Evolutionary conservation across 2,888 invertebrate genomes (phyloP).

Genomic region (Lapara coniferarum): DNA sequence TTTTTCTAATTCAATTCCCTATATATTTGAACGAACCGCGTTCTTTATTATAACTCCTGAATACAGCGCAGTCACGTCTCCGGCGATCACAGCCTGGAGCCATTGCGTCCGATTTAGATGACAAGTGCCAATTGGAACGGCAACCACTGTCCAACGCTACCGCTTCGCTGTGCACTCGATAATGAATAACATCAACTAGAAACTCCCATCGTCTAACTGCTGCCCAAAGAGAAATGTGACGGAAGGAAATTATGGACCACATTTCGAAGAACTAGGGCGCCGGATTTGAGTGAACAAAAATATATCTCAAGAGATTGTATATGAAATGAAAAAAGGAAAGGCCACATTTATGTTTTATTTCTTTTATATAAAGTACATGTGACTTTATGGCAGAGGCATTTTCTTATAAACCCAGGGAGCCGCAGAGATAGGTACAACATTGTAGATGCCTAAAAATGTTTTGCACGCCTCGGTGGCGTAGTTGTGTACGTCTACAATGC

Average conservation of each 20-base stretch:
- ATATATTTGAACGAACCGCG: too few relatives aligned
- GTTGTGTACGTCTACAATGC: too few relatives aligned
- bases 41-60: too few relatives aligned
- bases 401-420: too few relatives aligned
- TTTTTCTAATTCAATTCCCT: too few relatives aligned
- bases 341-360: too few relatives aligned
- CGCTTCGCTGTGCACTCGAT: neutral
- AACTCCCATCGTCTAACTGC: neutral
- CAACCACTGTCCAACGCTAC: neutral
- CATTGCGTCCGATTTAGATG: neutral
- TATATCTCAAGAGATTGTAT: neutral
- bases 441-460: too few relatives aligned
- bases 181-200: constrained; percentile 14
- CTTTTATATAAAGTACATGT: too few relatives aligned
- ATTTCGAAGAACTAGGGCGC: neutral
- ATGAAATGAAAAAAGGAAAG: neutral
- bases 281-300: neutral
- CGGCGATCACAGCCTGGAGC: neutral
- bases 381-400: too few relatives aligned
- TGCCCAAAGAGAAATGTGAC: neutral
- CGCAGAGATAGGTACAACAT: too few relatives aligned
- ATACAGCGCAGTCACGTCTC: too few relatives aligned
- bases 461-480: too few relatives aligned
- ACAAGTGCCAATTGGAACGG: constrained; percentile 7
- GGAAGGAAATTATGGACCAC: neutral